These are phyloP conservation scores for Sesia bembeciformis DNA, from an alignment of 2,888 invertebrate species.

Conservation along the genomic window DNA sequence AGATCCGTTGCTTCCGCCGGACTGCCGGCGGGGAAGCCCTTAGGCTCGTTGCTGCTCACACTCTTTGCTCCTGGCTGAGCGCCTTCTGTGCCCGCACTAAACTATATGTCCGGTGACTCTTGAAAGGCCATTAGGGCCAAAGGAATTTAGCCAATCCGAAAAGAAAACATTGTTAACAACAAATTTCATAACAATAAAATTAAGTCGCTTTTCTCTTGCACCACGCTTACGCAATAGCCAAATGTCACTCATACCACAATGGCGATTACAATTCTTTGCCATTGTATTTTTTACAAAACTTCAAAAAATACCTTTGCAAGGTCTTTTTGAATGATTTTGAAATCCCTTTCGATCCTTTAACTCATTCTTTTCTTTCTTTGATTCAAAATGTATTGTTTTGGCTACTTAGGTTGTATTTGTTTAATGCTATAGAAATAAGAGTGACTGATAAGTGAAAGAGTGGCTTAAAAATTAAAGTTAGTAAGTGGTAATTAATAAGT, in stretches of 20 bases:
- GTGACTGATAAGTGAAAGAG: background rate
- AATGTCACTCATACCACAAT: slow-evolving; percentile 35
- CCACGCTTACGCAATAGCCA: slow-evolving; percentile 16
- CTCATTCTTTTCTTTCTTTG: slow-evolving; percentile 17
- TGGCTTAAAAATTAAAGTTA: background rate
- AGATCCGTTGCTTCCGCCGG: no score
- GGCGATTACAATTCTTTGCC: slow-evolving; percentile 27
- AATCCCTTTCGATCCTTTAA: slow-evolving; percentile 4
- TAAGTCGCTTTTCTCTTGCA: slow-evolving; percentile 8
- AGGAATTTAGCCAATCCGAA: no score
- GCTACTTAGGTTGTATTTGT: background rate
- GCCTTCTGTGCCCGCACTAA: no score
- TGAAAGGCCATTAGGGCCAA: no score
- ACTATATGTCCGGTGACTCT: no score
- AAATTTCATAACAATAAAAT: background rate
- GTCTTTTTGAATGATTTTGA: background rate
- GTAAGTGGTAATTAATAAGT: no score
- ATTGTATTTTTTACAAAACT: slow-evolving; percentile 18
- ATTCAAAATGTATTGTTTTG: slow-evolving; percentile 17
- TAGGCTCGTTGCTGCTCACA: no score
- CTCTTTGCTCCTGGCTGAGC: no score
- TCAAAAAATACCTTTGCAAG: background rate
- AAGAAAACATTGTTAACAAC: no score
- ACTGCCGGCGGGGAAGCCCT: no score
- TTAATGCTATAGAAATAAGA: background rate